Evolutionary conservation across 2,888 invertebrate species (phyloP), one percentile per base, ranked within the genome.

Genomic region (Eristalis tenax): DNA sequence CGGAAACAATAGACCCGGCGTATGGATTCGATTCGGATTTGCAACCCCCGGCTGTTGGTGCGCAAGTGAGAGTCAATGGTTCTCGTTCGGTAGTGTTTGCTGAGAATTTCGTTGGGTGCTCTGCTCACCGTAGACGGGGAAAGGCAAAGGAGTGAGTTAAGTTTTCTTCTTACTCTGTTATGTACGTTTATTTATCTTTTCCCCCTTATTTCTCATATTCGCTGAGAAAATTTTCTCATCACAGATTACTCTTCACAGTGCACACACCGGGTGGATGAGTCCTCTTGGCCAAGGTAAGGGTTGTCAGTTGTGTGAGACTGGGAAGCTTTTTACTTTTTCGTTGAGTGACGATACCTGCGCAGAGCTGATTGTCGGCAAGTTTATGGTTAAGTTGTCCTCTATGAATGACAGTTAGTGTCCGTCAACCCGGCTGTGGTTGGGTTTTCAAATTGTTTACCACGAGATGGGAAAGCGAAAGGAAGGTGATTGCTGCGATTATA

Each of bases 31-130:
- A 26, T 59, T 65, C 40, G 26, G 77, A 73, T 73, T 76, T 71
- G 79, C 79, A 73, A 75, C 65, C 76, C 75, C 71, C 82, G 69
- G 57, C 69, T 43, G 74, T 74, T 75, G 79, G 78, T 82, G 86
- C 64, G 79, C 73, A 79, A 79, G 70, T 86, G 83, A 86, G 61
- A 64, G 26, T 23, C 32, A 18, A 50, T 26, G 63, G 56, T 56
- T 69, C 70, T 70, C 74, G 63, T 74, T 66, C 23, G 23, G 26
- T 26, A 28, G 50, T 22, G 40, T 23, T 70, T 73, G 57, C 56
- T 68, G 61, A 66, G 65, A 64, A 43, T 63, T 50, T 66, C 71
- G 68, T 68, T 80, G 70, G 73, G 63, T 77, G 35, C 40, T 32
- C 68, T 26, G 26, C 26, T 26, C 32, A 32, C 32, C 40, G 32